A percentile compares a stretch with the other conserved stretches of the same genome.
Evolutionary conservation across 2,797 vertebrate species (phyloP).

Genomic region (Typhlichthys subterraneus): DNA sequence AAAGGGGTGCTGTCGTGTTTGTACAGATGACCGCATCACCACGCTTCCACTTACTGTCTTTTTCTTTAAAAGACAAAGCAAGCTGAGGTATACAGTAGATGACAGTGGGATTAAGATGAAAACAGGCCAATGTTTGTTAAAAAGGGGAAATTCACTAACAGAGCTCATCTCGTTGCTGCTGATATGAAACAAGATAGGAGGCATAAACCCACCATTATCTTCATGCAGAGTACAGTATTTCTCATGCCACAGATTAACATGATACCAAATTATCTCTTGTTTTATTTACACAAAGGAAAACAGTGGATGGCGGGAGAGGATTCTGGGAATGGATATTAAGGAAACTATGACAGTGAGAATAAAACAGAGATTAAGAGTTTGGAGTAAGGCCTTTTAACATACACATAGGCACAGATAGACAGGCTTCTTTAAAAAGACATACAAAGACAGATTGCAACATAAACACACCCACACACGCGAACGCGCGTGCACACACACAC

Average conservation of each 20-base stretch:
- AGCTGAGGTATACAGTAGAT: neutral
- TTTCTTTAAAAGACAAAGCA: neutral
- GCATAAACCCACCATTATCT: no score
- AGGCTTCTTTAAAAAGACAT: slow-evolving; percentile 15
- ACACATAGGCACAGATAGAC: slow-evolving; percentile 24
- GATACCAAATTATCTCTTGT: neutral
- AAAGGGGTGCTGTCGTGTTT: slow-evolving; percentile 14
- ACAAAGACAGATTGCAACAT: slow-evolving; percentile 19
- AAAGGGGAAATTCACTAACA: neutral
- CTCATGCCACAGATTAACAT: no score
- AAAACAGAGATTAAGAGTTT: slow-evolving; percentile 23
- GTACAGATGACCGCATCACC: slow-evolving; percentile 21
- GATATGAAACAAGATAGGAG: no score
- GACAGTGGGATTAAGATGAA: neutral
- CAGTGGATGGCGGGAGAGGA: slow-evolving; percentile 19
- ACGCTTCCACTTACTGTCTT: neutral
- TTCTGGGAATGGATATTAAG: slow-evolving; percentile 24
- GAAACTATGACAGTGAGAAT: slow-evolving; percentile 31
- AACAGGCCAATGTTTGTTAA: no score
- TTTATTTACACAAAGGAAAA: slow-evolving; percentile 28
- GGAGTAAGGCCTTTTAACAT: slow-evolving; percentile 25
- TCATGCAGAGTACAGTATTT: no score
- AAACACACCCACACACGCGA: slow-evolving; percentile 31
- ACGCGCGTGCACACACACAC: slow-evolving; percentile 26
- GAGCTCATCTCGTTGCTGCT: neutral